Evolutionary conservation across 2,113 vertebrate species (phyloP).

Genomic region (Trichechus manatus): DNA sequence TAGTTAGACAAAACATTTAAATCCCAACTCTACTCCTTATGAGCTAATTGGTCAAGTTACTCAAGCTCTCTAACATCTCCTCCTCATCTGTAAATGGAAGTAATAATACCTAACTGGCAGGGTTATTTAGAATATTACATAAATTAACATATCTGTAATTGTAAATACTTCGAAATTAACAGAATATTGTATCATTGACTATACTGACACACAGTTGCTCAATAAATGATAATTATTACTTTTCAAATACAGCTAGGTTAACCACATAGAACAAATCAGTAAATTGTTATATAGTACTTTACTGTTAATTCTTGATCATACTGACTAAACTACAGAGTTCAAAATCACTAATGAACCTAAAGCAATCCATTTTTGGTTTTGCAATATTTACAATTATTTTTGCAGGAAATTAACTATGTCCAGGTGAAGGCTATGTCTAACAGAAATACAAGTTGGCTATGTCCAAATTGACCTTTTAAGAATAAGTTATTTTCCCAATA

Average conservation of each 20-base stretch:
- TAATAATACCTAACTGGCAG: not conserved
- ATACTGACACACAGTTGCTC: not conserved
- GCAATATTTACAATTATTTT: conserved; percentile 68
- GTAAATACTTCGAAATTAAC: conserved; percentile 7
- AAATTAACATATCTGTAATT: conserved; percentile 15
- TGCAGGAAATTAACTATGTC: conserved; percentile 59
- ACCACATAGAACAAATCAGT: not conserved
- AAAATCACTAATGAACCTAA: conserved; percentile 53
- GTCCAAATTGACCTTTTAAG: conserved; percentile 24
- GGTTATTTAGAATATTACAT: conserved; percentile 3
- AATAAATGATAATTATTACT: conserved; percentile 42
- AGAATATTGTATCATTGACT: not conserved
- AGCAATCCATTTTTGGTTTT: conserved; percentile 36
- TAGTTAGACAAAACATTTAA: not conserved
- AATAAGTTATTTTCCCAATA: conserved; percentile 18
- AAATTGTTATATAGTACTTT: not conserved
- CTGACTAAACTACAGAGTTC: not conserved
- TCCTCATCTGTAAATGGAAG: too few species aligned
- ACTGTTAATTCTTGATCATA: not conserved
- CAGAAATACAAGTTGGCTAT: conserved; percentile 46
- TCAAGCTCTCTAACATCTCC: not conserved
- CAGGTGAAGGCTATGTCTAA: conserved; percentile 42
- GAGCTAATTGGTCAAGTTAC: not conserved
- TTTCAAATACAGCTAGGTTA: conserved; percentile 18
- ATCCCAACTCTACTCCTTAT: not conserved